Evolutionary conservation across 2,113 vertebrate species (phyloP).

Genomic region (Sorex araneus): DNA sequence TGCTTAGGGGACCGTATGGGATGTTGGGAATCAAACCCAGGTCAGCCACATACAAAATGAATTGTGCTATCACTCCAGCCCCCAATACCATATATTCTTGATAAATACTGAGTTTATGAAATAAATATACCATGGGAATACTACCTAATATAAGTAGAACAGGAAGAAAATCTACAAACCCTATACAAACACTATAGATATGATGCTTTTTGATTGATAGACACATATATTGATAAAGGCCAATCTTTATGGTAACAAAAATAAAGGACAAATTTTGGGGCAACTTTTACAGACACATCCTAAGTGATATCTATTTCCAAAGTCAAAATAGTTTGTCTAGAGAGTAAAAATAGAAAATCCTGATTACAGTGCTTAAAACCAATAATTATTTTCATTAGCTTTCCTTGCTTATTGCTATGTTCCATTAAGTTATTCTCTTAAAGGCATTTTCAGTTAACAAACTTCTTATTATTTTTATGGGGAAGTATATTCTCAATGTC

Average conservation of each 20-base stretch:
- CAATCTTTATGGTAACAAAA: neutral
- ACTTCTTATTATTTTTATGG: slow-evolving; percentile 2
- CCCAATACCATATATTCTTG: neutral
- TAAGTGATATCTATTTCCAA: neutral
- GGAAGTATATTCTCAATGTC: neutral
- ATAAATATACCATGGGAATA: slow-evolving; percentile 4
- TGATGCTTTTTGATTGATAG: too few relatives aligned
- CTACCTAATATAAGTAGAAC: neutral
- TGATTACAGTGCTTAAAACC: neutral
- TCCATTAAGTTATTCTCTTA: neutral
- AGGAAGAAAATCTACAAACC: slow-evolving; percentile 9
- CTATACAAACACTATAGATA: neutral
- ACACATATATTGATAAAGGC: neutral
- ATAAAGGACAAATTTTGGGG: neutral
- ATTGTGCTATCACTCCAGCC: too few relatives aligned
- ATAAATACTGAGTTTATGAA: neutral
- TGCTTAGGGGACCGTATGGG: too few relatives aligned
- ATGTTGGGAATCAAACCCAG: too few relatives aligned
- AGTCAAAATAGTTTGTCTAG: neutral
- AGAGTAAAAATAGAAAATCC: neutral
- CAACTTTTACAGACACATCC: neutral
- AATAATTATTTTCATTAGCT: slow-evolving; percentile 3
- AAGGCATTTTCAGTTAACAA: neutral
- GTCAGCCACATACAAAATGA: too few relatives aligned
- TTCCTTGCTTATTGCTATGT: slow-evolving; percentile 8